phyloP scores from a whole-genome alignment of 1,140 invertebrate species.

The Drosophila prosaltans region DNA sequence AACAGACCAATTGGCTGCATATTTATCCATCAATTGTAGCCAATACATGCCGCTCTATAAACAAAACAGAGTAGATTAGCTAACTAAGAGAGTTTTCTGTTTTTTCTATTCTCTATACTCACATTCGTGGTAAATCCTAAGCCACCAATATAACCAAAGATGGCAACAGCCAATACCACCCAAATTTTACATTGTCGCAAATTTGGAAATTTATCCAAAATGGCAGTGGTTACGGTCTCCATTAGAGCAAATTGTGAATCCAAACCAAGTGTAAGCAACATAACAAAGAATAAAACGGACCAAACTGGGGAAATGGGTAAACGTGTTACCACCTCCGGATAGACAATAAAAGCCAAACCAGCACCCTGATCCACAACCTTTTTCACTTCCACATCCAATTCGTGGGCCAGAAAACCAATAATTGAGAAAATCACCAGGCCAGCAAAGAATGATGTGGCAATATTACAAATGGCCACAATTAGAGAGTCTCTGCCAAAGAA shows the following conservation, averaged over 20 bases:
- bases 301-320: slow-evolving; percentile 92
- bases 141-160: slow-evolving; percentile 90
- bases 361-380: slow-evolving; percentile 90
- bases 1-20: slow-evolving; percentile 94
- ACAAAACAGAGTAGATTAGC: not conserved
- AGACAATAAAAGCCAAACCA: slow-evolving; percentile 93
- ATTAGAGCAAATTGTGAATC: slow-evolving; percentile 92
- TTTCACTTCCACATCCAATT: slow-evolving; percentile 88
- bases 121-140: slow-evolving; percentile 91
- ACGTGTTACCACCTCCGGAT: slow-evolving; percentile 92
- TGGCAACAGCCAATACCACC: slow-evolving; percentile 87
- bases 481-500: slow-evolving; percentile 86
- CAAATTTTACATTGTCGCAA: slow-evolving; percentile 89
- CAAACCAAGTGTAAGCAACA: slow-evolving; percentile 90
- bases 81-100: not conserved
- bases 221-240: slow-evolving; percentile 92
- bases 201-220: slow-evolving; percentile 89
- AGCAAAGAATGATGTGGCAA: slow-evolving; percentile 91
- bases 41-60: slow-evolving; percentile 92
- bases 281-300: slow-evolving; percentile 94
- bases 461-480: slow-evolving; percentile 90
- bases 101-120: slow-evolving; percentile 69
- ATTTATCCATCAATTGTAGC: slow-evolving; percentile 93
- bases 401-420: slow-evolving; percentile 90
- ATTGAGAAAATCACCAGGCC: slow-evolving; percentile 91